These are phyloP conservation scores for Enteromius radiatus DNA, from an alignment of 2,797 vertebrate species.

Conservation along the genomic window DNA sequence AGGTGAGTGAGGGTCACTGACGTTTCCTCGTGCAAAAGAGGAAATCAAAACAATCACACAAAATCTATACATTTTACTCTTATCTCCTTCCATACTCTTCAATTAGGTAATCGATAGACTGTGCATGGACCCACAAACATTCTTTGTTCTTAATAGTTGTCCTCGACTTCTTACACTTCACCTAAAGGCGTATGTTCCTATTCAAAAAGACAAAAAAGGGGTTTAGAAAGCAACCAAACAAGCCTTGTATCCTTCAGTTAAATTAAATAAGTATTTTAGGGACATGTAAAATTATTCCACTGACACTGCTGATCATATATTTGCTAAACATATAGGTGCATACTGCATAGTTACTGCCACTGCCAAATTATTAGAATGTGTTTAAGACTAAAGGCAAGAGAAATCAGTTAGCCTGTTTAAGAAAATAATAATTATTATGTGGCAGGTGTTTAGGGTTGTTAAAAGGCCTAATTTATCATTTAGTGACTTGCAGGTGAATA, in stretches of 20 bases:
- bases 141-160: constrained; percentile 1
- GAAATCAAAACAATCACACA: constrained; percentile 13
- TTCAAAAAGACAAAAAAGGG: neutral
- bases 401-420: neutral
- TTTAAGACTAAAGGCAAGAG: neutral
- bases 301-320: neutral
- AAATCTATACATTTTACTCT: neutral
- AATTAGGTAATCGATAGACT: neutral
- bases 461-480: neutral
- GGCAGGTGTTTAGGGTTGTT: constrained; percentile 10
- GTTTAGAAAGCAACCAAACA: neutral
- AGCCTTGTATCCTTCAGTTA: neutral
- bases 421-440: neutral
- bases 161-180: neutral
- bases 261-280: neutral
- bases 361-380: neutral
- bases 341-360: neutral
- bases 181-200: neutral
- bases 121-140: neutral
- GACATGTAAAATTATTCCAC: neutral
- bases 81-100: neutral
- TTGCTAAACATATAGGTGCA: neutral
- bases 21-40: neutral
- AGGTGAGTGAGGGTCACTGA: constrained; percentile 80
- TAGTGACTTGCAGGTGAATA: neutral